A percentile compares a stretch with the other conserved stretches of the same genome.
phyloP scores from a whole-genome alignment of 2,797 vertebrate species.

The Anableps anableps region DNA sequence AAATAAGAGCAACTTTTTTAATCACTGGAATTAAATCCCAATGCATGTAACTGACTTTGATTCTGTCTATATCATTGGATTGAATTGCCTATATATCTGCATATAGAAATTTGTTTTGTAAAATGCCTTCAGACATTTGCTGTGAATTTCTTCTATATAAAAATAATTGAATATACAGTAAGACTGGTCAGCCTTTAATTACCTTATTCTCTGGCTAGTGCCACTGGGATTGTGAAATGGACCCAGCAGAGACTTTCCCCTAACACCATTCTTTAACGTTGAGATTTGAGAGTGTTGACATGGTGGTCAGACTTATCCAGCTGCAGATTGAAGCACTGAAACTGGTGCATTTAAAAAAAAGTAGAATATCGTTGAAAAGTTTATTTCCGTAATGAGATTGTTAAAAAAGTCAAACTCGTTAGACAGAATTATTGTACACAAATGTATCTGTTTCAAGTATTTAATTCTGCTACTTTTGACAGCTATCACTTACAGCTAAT shows the following conservation, averaged over 20 bases:
- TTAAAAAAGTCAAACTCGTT: neutral
- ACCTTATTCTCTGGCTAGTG: neutral
- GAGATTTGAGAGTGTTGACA: neutral
- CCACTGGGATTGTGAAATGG: neutral
- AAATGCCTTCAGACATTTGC: neutral
- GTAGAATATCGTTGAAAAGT: neutral
- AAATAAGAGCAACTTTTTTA: no score
- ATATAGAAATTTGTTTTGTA: neutral
- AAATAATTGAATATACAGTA: neutral
- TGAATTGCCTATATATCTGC: no score
- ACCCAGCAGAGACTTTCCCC: neutral
- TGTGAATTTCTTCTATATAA: neutral
- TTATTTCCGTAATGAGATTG: neutral
- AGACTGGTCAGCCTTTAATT: neutral
- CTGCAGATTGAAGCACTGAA: neutral
- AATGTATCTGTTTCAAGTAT: neutral
- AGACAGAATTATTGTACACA: neutral
- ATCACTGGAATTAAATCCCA: no score
- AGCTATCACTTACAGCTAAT: neutral
- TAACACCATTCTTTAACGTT: neutral
- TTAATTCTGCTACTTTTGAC: neutral
- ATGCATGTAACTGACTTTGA: no score
- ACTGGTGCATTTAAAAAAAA: neutral
- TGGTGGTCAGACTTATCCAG: neutral
- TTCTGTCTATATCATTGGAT: no score